Conservation (phyloP, 2,797 vertebrate genomes). For the Pantherophis vulpinus region DNA sequence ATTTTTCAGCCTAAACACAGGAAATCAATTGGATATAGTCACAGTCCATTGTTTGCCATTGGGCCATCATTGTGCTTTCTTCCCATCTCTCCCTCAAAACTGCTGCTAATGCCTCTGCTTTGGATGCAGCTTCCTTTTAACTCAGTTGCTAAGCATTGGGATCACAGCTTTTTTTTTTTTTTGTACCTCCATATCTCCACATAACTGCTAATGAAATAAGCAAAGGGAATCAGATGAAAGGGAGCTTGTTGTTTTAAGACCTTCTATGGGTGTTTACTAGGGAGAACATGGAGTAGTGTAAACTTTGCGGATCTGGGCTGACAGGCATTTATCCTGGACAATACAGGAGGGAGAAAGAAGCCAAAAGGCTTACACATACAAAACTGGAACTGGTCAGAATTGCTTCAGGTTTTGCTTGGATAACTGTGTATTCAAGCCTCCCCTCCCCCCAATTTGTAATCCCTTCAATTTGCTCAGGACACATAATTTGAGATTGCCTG, state of each 20-base stretch:
- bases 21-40: not conserved
- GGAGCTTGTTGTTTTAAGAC: constrained; percentile 68
- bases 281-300: constrained; percentile 49
- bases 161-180: not conserved
- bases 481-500: not conserved
- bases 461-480: not conserved
- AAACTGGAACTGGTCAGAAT: not conserved
- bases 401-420: not conserved
- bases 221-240: constrained; percentile 50
- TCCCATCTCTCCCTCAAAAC: no score
- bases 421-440: not conserved
- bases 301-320: constrained; percentile 70
- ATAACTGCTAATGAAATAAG: constrained; percentile 5
- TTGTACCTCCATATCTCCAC: not conserved
- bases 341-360: constrained; percentile 27
- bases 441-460: not conserved
- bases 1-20: not conserved
- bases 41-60: not conserved
- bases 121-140: not conserved
- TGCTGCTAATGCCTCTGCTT: not conserved
- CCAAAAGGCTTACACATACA: not conserved
- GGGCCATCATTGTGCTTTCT: not conserved
- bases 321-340: constrained; percentile 69
- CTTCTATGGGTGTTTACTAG: constrained; percentile 29
- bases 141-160: not conserved